Evolutionary conservation across 2,113 vertebrate genomes (phyloP).

Genomic region (Tautogolabrus adspersus): DNA sequence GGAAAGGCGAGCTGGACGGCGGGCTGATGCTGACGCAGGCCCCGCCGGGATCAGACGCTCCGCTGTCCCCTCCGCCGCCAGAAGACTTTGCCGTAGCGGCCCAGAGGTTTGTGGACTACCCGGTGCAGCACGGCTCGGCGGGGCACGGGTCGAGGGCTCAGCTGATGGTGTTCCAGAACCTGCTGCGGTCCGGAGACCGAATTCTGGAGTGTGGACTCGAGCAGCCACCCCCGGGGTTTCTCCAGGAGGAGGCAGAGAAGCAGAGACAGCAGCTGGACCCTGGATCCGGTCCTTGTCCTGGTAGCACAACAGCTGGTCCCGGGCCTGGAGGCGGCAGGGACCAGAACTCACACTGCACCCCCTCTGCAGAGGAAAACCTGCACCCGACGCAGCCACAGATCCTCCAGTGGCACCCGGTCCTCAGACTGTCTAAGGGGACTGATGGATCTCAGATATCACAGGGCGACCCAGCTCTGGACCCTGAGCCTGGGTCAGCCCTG

Average conservation of each 20-base stretch:
- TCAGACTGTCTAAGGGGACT: slow-evolving; percentile 53
- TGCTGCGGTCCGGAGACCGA: slow-evolving; percentile 81
- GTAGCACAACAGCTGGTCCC: slow-evolving; percentile 9
- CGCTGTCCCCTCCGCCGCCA: slow-evolving; percentile 65
- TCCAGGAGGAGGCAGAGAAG: slow-evolving; percentile 52
- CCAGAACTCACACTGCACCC: slow-evolving; percentile 31
- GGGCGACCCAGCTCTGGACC: slow-evolving; percentile 35
- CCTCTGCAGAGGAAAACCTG: slow-evolving; percentile 39
- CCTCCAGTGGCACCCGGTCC: slow-evolving; percentile 70
- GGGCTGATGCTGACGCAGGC: slow-evolving; percentile 67
- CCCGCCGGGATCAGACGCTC: slow-evolving; percentile 61
- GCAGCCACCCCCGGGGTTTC: slow-evolving; percentile 52
- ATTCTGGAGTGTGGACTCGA: slow-evolving; percentile 73
- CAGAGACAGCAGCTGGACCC: slow-evolving; percentile 44
- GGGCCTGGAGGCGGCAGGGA: slow-evolving; percentile 40
- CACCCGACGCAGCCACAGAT: slow-evolving; percentile 27
- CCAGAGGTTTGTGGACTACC: slow-evolving; percentile 71
- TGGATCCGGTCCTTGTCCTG: slow-evolving; percentile 17
- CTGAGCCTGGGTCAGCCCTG: slow-evolving; percentile 54
- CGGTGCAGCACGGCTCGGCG: slow-evolving; percentile 48
- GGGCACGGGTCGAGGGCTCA: slow-evolving; percentile 78
- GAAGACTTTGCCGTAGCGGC: slow-evolving; percentile 70
- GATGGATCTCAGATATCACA: slow-evolving; percentile 35
- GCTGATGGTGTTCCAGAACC: slow-evolving; percentile 90
- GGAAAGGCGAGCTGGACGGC: slow-evolving; percentile 67